A percentile compares a stretch with the other conserved stretches of the same genome.
Evolutionary conservation across 2,113 vertebrate species (phyloP).

Genomic region (Spermophilus dauricus): DNA sequence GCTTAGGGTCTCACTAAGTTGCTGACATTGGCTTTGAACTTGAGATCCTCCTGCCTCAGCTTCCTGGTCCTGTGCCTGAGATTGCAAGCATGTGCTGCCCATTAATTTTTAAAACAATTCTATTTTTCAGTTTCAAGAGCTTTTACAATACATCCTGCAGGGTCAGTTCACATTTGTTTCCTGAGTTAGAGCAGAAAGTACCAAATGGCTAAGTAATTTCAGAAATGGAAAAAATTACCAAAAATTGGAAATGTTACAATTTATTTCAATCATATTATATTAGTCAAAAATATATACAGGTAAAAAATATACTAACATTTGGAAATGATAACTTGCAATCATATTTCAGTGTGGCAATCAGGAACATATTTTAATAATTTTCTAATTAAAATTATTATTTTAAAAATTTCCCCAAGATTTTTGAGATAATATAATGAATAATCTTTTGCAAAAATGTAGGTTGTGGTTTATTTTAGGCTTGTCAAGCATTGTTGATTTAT

Average conservation of each 20-base stretch:
- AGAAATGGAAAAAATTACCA: background rate
- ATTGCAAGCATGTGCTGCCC: no score
- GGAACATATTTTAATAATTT: background rate
- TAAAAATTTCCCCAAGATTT: background rate
- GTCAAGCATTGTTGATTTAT: background rate
- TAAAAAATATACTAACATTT: background rate
- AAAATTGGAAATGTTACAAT: background rate
- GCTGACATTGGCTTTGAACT: no score
- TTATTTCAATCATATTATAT: background rate
- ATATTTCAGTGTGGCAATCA: background rate
- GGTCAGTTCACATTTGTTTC: background rate
- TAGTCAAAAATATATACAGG: background rate
- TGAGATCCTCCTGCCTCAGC: no score
- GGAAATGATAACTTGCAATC: background rate
- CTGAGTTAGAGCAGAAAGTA: background rate
- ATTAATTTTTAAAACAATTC: background rate
- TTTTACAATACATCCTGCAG: background rate
- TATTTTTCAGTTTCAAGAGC: background rate
- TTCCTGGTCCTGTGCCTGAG: no score
- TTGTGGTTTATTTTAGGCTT: background rate
- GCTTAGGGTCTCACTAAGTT: no score
- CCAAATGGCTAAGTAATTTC: background rate
- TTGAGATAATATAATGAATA: background rate
- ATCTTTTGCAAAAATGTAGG: background rate
- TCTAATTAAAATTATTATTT: background rate